Evolutionary conservation across 2,888 invertebrate genomes (phyloP).

Genomic region (Epinotia ramella): DNA sequence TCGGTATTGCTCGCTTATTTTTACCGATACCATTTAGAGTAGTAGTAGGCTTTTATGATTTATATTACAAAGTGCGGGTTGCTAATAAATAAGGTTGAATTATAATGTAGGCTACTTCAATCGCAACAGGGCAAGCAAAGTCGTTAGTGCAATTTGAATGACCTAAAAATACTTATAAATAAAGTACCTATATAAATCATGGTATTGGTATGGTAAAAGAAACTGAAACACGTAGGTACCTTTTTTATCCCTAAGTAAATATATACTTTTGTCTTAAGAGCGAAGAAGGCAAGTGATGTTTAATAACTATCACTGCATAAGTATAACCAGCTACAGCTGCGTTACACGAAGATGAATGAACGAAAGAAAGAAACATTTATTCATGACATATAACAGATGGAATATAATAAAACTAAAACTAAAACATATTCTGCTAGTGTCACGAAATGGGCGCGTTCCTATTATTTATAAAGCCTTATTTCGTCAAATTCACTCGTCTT

Average conservation of each 20-base stretch:
- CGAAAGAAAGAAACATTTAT: too few species aligned
- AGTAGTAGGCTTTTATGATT: slow-evolving; percentile 64
- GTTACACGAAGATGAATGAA: too few species aligned
- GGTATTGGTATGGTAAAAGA: background rate
- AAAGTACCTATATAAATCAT: background rate
- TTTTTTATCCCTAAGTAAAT: background rate
- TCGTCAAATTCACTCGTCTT: too few species aligned
- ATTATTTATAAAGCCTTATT: too few species aligned
- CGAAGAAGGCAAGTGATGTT: too few species aligned
- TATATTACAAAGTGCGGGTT: slow-evolving; percentile 53
- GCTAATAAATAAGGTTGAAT: slow-evolving; percentile 40
- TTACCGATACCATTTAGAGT: slow-evolving; percentile 60
- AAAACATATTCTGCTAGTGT: too few species aligned
- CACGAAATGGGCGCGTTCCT: too few species aligned
- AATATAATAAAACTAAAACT: too few species aligned
- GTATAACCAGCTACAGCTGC: too few species aligned
- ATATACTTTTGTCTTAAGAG: too few species aligned
- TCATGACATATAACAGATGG: too few species aligned
- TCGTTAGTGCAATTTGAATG: background rate
- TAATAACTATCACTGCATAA: too few species aligned
- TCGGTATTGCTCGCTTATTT: slow-evolving; percentile 60
- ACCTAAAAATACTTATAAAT: background rate
- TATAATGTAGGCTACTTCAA: slow-evolving; percentile 26
- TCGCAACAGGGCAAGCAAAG: slow-evolving; percentile 17
- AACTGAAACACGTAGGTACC: background rate